Conservation (phyloP, 2,888 invertebrate genomes). For the Dryomyza anilis region DNA sequence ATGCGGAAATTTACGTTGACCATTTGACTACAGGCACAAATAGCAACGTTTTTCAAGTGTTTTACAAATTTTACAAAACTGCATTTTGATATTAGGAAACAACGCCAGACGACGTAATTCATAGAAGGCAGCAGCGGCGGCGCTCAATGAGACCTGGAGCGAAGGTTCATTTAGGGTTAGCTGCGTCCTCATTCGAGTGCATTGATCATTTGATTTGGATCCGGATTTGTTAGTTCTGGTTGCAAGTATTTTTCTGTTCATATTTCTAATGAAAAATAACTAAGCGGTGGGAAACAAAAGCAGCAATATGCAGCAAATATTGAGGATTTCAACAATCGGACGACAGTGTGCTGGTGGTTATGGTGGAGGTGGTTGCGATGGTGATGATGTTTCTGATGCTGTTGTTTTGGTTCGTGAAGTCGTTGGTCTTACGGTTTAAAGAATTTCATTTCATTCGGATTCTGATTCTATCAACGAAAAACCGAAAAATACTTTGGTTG, state of each 20-base stretch:
- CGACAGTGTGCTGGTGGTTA: neutral
- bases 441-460: conserved; percentile 17
- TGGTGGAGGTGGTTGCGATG: neutral
- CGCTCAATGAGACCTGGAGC: too few relatives aligned
- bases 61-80: too few relatives aligned
- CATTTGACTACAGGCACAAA: too few relatives aligned
- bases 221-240: neutral
- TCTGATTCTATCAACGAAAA: conserved; percentile 14
- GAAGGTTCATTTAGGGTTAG: too few relatives aligned
- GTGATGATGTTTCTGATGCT: neutral
- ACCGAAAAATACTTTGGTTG: neutral
- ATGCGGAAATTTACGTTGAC: too few relatives aligned
- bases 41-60: too few relatives aligned
- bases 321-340: neutral
- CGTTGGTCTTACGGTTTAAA: neutral
- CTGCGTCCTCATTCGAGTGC: neutral
- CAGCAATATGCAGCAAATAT: neutral
- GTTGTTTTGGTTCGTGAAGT: neutral
- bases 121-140: too few relatives aligned
- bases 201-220: conserved; percentile 1
- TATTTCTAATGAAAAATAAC: conserved; percentile 12
- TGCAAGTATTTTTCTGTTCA: neutral
- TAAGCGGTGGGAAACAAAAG: neutral
- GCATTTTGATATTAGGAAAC: too few relatives aligned
- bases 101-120: too few relatives aligned